Evolutionary conservation across 2,888 invertebrate species (phyloP).

Genomic region (Pandemis cinnamomeana): DNA sequence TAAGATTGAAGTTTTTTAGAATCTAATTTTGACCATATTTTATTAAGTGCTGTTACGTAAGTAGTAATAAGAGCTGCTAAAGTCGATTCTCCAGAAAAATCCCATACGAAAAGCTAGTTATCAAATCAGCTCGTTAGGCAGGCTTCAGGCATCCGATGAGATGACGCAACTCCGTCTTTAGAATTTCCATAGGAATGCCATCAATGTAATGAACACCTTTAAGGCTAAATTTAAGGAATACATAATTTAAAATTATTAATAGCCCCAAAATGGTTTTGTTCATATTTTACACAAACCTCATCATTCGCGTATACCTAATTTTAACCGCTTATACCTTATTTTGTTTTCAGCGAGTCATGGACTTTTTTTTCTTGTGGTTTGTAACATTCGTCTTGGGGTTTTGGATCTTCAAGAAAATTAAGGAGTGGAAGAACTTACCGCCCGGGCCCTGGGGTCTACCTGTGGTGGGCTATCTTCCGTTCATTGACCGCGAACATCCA

Average conservation of each 20-base stretch:
- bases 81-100: neutral
- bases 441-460: conserved; percentile 93
- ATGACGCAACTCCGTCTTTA: conserved; percentile 35
- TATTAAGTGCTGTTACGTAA: neutral
- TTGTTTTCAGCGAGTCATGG: conserved; percentile 59
- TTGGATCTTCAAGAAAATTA: conserved; percentile 70
- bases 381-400: conserved; percentile 62
- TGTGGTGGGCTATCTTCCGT: conserved; percentile 91
- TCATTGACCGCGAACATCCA: conserved; percentile 88
- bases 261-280: conserved; percentile 3
- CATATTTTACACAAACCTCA: neutral
- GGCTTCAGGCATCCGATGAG: conserved; percentile 17
- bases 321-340: conserved; percentile 7
- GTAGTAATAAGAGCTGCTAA: neutral
- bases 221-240: conserved; percentile 31
- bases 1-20: too few relatives aligned
- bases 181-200: conserved; percentile 39
- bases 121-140: conserved; percentile 17
- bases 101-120: neutral
- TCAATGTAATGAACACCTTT: conserved; percentile 36
- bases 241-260: conserved; percentile 19
- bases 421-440: conserved; percentile 81
- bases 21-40: too few relatives aligned
- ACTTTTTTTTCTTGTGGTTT: conserved; percentile 61
- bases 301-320: neutral